Evolutionary conservation across 1,140 invertebrate species (phyloP).

Genomic region (Neuroterus valhalla): DNA sequence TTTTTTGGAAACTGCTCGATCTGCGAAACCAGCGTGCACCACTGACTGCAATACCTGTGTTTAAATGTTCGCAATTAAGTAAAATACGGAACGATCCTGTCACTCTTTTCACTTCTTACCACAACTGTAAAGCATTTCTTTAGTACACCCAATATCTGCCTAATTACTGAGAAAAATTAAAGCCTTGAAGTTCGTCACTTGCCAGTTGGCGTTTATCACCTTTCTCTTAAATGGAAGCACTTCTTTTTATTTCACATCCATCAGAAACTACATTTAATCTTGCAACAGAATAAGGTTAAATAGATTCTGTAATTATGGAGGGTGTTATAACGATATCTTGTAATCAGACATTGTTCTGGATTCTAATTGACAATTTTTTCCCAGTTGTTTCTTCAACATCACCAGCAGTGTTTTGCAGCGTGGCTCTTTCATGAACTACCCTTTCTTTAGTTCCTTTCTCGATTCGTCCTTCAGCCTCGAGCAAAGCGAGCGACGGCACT

Average conservation of each 20-base stretch:
- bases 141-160: no score
- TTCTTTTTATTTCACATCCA: no score
- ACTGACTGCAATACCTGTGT: slow-evolving; percentile 15
- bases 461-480: slow-evolving; percentile 14
- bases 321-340: no score
- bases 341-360: not conserved
- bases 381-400: not conserved
- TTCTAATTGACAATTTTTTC: not conserved
- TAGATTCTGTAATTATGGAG: no score
- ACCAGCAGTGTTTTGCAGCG: not conserved
- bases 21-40: slow-evolving; percentile 27
- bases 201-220: no score
- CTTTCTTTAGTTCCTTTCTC: not conserved
- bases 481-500: slow-evolving; percentile 16
- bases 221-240: no score
- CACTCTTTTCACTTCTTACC: not conserved
- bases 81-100: slow-evolving; percentile 7
- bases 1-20: slow-evolving; percentile 60
- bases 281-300: no score
- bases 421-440: slow-evolving; percentile 6
- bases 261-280: no score
- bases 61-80: slow-evolving; percentile 27
- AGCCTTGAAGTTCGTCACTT: no score
- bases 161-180: no score
- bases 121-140: not conserved